phyloP scores from a whole-genome alignment of 2,888 invertebrate species.

The Lamproptera curius region DNA sequence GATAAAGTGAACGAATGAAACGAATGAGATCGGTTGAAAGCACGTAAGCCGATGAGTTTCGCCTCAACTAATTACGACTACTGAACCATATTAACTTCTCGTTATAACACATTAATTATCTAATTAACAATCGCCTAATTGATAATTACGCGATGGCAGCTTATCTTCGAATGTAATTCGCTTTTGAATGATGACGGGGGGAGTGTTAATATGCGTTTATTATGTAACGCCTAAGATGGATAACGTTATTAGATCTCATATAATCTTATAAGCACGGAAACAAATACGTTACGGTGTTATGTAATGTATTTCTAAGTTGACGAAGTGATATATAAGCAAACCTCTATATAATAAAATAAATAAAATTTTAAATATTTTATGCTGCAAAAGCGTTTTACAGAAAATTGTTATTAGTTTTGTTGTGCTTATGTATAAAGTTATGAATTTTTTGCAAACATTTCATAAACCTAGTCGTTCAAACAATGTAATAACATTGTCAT shows the following conservation, averaged over 20 bases:
- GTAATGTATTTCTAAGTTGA: not conserved
- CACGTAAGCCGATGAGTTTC: not conserved
- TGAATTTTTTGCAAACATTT: too few species aligned
- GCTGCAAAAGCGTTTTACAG: too few species aligned
- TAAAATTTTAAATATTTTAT: too few species aligned
- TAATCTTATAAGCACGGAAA: not conserved
- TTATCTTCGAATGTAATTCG: slow-evolving; percentile 18
- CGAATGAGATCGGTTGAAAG: not conserved
- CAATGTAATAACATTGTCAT: too few species aligned
- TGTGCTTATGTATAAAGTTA: too few species aligned
- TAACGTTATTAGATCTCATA: not conserved
- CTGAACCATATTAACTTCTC: slow-evolving; percentile 15
- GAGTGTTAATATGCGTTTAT: slow-evolving; percentile 5
- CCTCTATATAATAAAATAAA: too few species aligned
- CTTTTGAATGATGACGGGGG: slow-evolving; percentile 6
- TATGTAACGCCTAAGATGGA: slow-evolving; percentile 1
- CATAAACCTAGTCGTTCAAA: too few species aligned
- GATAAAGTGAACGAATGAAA: not conserved
- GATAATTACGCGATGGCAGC: slow-evolving; percentile 16
- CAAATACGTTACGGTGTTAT: not conserved
- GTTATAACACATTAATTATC: slow-evolving; percentile 19
- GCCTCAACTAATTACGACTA: slow-evolving; percentile 5
- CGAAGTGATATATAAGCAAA: too few species aligned
- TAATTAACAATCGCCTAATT: slow-evolving; percentile 20
- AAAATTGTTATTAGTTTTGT: too few species aligned